Evolutionary conservation across 2,113 vertebrate species (phyloP), one percentile per base, ranked within the genome.

Genomic region (Amphiprion ocellaris): DNA sequence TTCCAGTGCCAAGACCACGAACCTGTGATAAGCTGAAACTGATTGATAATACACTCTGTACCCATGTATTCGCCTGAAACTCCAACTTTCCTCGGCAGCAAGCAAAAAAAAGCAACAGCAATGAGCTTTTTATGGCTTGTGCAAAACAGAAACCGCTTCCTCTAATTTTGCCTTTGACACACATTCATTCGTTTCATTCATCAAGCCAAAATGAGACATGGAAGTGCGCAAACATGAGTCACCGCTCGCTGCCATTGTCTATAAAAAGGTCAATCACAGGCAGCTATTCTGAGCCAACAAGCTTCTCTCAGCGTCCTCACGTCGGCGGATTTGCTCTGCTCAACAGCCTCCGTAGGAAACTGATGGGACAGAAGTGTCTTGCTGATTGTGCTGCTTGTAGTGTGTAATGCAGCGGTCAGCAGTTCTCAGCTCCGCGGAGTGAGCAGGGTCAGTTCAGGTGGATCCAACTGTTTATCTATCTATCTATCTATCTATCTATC

Each of bases 311-410:
- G 55, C 19, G 9, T 62, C 54, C 26, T 23, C 39, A 23, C 41
- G 47, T 21, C 30, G 65, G 46, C 16, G 33, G 58, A 69, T 64
- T 55, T 63, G 17, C 24, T 47, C 21, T 55, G 44, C 47, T 39
- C 52, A 53, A 16, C 52, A 15, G 26, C 59, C 33, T 60, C 66
- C 26, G 3, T 16, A 60, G 47, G 55, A 59, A 54, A 49, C 5
- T 54, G 63, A 63, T 60, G 37, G 58, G 59, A 17, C 33, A 68
- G 12, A 71, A 66, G 60, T 26, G 49, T 11, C 67, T n/a, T 1
- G 41, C 46, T 76, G 77, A 72, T 63, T 24, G 68, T 59, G 49
- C 50, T 50, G n/a, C 39, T 76, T 28, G 19, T 54, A 39, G 41
- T 24, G 59, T 50, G 44, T 21, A 80, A 71, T 46, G 26, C 69